Base-by-base conservation (phyloP, 2,797 vertebrate genomes). In the Malacoctenus gilli region DNA sequence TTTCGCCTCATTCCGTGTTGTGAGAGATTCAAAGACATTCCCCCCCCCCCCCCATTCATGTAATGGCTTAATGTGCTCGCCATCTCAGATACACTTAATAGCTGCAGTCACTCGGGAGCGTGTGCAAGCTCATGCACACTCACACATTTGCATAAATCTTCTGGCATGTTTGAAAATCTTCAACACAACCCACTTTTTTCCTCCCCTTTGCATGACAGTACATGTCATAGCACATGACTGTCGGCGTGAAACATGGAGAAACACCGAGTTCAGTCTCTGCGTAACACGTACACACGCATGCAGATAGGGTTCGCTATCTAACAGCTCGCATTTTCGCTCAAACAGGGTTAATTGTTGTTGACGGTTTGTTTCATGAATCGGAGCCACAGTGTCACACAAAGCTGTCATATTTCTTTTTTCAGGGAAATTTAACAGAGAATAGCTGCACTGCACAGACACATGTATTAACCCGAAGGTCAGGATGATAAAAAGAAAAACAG, bases 171-270 rank as follows among this genome's bases (percentile, higher is more conserved):
- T 62, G 30, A 59, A 59, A 73, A 71, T 74, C 50, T 58, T 60
- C 35, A 58, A 51, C 54, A n/a, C 67, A 68, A 77, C 65, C 55
- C 46, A 6, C 5, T 28, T 28, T 28, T n/a, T n/a, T 62, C 55
- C 79, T 71, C 49, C 14, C 12, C 59, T 76, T 42, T 53, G 58
- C 56, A 22, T 73, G 66, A 60, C 54, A 77, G 72, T 83, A 68
- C 70, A 36, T 64, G 60, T 70, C 60, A 69, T n/a, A 54, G 37
- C 30, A 21, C 39, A 42, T 76, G 43, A 65, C 30, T 12, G 4
- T 80, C 54, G 76, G 21, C 7, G 15, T 0, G 0, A 16, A 50
- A 56, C 18, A 18, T 14, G 21, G 30, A n/a, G 42, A 36, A 51
- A 38, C 2, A 12, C 11, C 34, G 19, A 23, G 18, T 37, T 56